Evolutionary conservation across 2,888 invertebrate genomes (phyloP).

Genomic region (Lepidocyrtinus sp.): DNA sequence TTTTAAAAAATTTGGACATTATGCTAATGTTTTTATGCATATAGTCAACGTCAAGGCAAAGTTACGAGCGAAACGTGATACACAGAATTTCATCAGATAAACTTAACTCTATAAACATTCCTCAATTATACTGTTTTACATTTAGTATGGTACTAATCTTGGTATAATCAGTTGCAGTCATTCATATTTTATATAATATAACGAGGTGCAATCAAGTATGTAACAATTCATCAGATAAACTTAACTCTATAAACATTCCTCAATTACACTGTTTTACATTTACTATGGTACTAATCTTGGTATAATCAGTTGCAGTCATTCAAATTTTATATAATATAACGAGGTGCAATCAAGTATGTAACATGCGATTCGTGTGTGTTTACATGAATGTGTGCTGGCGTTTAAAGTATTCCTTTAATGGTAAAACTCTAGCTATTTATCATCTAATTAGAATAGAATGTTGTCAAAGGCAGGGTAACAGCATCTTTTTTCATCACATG

Average conservation of each 20-base stretch:
- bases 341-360: too few relatives aligned
- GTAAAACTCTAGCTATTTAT: too few relatives aligned
- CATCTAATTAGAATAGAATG: too few relatives aligned
- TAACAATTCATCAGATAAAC: background rate
- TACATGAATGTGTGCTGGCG: too few relatives aligned
- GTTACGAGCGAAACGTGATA: background rate
- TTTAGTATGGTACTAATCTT: constrained; percentile 12
- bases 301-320: too few relatives aligned
- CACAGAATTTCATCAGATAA: background rate
- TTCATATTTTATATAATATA: too few relatives aligned
- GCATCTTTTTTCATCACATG: constrained; percentile 6
- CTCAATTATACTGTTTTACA: background rate
- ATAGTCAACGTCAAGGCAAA: constrained; percentile 8
- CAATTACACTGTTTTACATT: background rate
- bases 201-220: too few relatives aligned
- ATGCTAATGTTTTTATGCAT: background rate
- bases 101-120: background rate
- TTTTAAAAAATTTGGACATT: constrained; percentile 2
- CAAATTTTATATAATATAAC: too few relatives aligned
- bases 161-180: too few relatives aligned
- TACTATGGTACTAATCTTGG: constrained; percentile 12
- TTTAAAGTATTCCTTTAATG: too few relatives aligned
- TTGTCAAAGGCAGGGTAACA: background rate
- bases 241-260: background rate
- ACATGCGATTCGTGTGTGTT: too few relatives aligned